A percentile compares a stretch with the other conserved stretches of the same genome.
phyloP scores from a whole-genome alignment of 2,888 invertebrate genomes.

The Drosophila leonis region DNA sequence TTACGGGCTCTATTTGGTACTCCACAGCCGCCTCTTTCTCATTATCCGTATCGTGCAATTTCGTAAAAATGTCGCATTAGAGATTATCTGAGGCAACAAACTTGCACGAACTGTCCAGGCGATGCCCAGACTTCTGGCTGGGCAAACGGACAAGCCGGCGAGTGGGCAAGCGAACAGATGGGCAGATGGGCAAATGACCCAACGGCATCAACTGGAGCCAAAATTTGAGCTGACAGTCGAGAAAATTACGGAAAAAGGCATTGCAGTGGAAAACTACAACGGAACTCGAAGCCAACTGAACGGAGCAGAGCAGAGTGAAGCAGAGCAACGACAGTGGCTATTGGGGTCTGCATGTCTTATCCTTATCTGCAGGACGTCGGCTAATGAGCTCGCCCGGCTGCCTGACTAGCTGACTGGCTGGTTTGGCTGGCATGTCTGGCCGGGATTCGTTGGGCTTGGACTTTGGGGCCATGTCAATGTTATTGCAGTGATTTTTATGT shows the following conservation, averaged over 20 bases:
- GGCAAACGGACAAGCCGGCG: constrained; percentile 10
- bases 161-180: constrained; percentile 5
- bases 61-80: constrained; percentile 83
- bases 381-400: constrained; percentile 68
- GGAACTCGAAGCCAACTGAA: constrained; percentile 24
- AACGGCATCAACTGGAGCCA: constrained; percentile 73
- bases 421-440: constrained; percentile 31
- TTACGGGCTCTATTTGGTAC: constrained; percentile 22
- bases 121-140: constrained; percentile 19
- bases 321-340: constrained; percentile 27
- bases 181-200: constrained; percentile 61
- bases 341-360: constrained; percentile 55
- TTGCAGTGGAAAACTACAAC: constrained; percentile 77
- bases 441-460: constrained; percentile 30
- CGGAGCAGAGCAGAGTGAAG: not conserved
- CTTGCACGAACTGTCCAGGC: constrained; percentile 60
- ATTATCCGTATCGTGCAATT: constrained; percentile 82
- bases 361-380: constrained; percentile 68
- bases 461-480: constrained; percentile 66
- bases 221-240: constrained; percentile 79
- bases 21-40: constrained; percentile 67
- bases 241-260: constrained; percentile 79
- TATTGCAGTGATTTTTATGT: constrained; percentile 73
- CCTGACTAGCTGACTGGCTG: constrained; percentile 22
- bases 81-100: constrained; percentile 83